phyloP scores from a whole-genome alignment of 2,888 invertebrate species.

The Chymomyza fuscimana region DNA sequence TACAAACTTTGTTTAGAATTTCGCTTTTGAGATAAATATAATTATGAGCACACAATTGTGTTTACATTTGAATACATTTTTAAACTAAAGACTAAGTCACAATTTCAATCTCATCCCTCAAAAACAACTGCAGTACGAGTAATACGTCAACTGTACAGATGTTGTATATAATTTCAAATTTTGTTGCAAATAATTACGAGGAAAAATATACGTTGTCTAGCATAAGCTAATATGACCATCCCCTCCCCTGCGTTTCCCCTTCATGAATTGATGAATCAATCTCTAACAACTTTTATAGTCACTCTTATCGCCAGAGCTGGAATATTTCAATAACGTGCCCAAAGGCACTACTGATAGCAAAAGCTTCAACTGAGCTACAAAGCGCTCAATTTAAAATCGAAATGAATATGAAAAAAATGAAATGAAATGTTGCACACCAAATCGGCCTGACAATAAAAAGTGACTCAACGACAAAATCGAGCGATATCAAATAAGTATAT shows the following conservation, averaged over 20 bases:
- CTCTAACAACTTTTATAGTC: constrained; percentile 9
- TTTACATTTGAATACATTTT: background rate
- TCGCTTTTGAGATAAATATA: no score
- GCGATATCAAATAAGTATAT: constrained; percentile 39
- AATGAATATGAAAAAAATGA: constrained; percentile 12
- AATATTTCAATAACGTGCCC: constrained; percentile 60
- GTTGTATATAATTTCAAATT: constrained; percentile 19
- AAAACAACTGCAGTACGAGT: constrained; percentile 23
- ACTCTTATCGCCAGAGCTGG: constrained; percentile 47
- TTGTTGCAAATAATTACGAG: constrained; percentile 21
- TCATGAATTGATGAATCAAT: constrained; percentile 14
- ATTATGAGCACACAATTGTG: no score
- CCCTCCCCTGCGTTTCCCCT: constrained; percentile 14
- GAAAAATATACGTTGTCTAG: constrained; percentile 29
- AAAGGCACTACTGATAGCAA: constrained; percentile 45
- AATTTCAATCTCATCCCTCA: background rate
- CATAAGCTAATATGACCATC: constrained; percentile 51
- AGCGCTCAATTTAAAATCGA: constrained; percentile 47
- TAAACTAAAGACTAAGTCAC: background rate
- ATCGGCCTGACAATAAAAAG: constrained; percentile 15
- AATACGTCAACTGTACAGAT: constrained; percentile 41
- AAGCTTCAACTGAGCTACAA: constrained; percentile 26
- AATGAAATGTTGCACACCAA: constrained; percentile 34
- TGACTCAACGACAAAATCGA: constrained; percentile 50
- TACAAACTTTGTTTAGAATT: no score